Percentiles rank a stretch among this genome's conserved stretches.
phyloP scores from a whole-genome alignment of 2,888 invertebrate genomes.

The Tyria jacobaeae region DNA sequence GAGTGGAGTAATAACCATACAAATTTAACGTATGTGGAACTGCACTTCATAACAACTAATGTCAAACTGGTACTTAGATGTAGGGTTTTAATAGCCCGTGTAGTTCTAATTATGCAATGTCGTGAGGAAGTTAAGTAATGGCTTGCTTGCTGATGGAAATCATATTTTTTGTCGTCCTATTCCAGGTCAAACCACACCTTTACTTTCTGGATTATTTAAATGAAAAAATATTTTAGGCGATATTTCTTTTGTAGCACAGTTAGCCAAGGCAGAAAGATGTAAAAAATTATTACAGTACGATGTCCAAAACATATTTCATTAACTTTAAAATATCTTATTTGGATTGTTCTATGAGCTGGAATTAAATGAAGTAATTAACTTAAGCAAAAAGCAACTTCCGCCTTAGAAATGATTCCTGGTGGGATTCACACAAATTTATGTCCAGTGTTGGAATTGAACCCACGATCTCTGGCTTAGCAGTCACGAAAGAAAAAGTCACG shows the following conservation, averaged over 20 bases:
- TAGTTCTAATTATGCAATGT: neutral
- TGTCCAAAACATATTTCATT: conserved; percentile 4
- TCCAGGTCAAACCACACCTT: neutral
- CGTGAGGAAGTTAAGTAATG: neutral
- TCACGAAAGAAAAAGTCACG: too few relatives aligned
- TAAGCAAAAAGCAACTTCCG: neutral
- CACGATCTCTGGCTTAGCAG: too few relatives aligned
- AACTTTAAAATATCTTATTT: conserved; percentile 5
- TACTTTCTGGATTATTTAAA: neutral
- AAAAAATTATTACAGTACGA: neutral
- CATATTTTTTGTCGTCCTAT: neutral
- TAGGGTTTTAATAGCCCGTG: neutral
- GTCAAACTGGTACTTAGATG: neutral
- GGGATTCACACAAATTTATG: too few relatives aligned
- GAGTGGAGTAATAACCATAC: too few relatives aligned
- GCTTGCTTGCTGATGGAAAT: neutral
- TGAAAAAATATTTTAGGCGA: neutral
- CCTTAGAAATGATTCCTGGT: too few relatives aligned
- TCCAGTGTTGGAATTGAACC: too few relatives aligned
- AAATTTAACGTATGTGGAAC: neutral
- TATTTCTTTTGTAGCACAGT: neutral
- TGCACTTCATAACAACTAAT: neutral
- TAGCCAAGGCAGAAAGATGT: conserved; percentile 1
- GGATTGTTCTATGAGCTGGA: neutral
- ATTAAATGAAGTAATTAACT: neutral